Conservation (phyloP, 2,888 invertebrate species). For the Pterostichus madidus region DNA sequence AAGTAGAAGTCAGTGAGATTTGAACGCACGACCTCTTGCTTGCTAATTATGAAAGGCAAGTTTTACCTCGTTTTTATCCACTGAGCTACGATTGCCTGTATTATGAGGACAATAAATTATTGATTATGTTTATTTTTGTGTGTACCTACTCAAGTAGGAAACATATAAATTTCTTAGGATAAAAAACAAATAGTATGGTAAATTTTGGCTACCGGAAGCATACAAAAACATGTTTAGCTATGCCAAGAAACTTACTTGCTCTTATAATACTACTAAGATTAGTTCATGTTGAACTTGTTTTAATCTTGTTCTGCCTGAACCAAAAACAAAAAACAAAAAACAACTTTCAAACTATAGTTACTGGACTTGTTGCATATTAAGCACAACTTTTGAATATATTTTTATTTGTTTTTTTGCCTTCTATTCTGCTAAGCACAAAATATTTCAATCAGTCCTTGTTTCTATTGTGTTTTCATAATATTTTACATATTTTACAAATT, state of each 20-base stretch:
- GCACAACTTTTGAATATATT: not conserved
- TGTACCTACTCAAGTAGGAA: not conserved
- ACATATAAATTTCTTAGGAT: not conserved
- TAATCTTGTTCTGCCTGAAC: constrained; percentile 2
- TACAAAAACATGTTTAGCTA: constrained; percentile 1
- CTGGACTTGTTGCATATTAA: constrained; percentile 21
- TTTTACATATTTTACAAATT: too few species aligned
- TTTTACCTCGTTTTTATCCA: too few species aligned
- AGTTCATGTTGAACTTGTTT: constrained; percentile 17
- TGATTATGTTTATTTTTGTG: too few species aligned
- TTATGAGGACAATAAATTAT: not conserved
- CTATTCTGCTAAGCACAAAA: too few species aligned
- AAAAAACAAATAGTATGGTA: not conserved
- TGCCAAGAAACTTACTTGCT: constrained; percentile 20
- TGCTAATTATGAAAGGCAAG: too few species aligned
- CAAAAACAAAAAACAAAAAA: not conserved
- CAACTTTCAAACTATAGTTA: not conserved
- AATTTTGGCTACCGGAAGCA: not conserved
- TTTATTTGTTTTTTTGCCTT: too few species aligned
- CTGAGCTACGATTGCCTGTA: too few species aligned
- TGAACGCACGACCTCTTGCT: too few species aligned
- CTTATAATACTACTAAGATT: not conserved
- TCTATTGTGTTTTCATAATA: too few species aligned
- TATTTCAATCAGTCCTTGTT: too few species aligned
- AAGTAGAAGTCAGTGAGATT: too few species aligned